Evolutionary conservation across 2,797 vertebrate genomes (phyloP), one percentile per base, ranked within the genome.

Genomic region (Eulemur mongoz): DNA sequence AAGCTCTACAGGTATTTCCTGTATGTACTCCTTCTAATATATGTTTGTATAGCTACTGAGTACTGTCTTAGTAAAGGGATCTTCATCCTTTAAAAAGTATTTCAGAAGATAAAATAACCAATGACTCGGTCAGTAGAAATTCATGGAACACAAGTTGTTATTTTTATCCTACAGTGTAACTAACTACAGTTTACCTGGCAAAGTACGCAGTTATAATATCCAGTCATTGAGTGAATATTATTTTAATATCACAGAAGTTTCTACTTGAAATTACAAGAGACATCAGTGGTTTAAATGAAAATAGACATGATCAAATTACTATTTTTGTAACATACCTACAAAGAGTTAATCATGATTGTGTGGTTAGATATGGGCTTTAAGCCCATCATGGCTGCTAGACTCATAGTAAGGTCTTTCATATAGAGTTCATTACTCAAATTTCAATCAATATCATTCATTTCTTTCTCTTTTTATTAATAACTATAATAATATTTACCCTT

Each of bases 211-310:
- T 20, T 76, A n/a, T 67, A 81, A 79, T 79, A 54, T n/a, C 3
- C 11, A 72, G 20, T 83, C 54, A n/a, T 45, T 88, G 13, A 90
- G 13, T 63, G 48, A 14, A 48, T 76, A 61, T 45, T 35, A 67
- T 92, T 94, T 94, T 89, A 90, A 82, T 43, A 40, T 50, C 52
- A 65, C 25, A 94, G 25, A 85, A 72, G 12, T 52, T 93, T 96
- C 17, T 67, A 63, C 52, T 54, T 84, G 43, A 65, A 67, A 7
- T 17, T 32, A 1, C 12, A 45, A 48, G 45, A 95, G 59, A 13
- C 11, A 70, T n/a, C 20, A 75, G n/a, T 73, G 18, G 20, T 92
- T 93, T 92, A 65, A 45, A 52, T 75, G 5, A 72, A 90, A 95
- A 59, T n/a, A 18, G 89, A 6, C 5, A 1, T 87, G 50, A 35